phyloP scores from a whole-genome alignment of 2,888 invertebrate genomes.

The Acleris cristana region DNA sequence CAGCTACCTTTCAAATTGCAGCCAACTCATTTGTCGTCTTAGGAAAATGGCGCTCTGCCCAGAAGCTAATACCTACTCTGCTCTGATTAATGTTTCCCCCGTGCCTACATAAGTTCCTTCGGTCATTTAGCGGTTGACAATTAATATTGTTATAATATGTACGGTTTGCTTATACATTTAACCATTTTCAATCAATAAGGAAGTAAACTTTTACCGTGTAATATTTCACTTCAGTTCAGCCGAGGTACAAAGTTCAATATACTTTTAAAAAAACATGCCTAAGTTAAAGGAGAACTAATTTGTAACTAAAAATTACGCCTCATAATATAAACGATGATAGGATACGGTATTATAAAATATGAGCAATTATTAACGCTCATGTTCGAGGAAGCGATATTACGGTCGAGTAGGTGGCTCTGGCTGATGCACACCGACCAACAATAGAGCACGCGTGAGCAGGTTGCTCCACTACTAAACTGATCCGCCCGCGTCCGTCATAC shows the following conservation, averaged over 20 bases:
- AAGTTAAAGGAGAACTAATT: too few species aligned
- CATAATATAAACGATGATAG: neutral
- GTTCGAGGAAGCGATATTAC: constrained; percentile 2
- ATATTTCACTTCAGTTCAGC: too few species aligned
- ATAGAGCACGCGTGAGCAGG: constrained; percentile 15
- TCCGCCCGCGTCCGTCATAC: constrained; percentile 13
- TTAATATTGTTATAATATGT: neutral
- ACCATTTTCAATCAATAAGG: neutral
- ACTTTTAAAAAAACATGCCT: too few species aligned
- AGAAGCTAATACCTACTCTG: constrained; percentile 35
- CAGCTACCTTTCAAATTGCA: constrained; percentile 10
- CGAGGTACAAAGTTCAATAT: too few species aligned
- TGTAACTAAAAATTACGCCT: too few species aligned
- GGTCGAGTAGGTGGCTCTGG: constrained; percentile 13
- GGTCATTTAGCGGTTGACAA: constrained; percentile 13
- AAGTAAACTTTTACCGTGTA: too few species aligned
- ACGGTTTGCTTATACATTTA: neutral
- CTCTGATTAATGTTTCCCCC: constrained; percentile 24
- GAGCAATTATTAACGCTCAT: constrained; percentile 6
- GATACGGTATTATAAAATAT: neutral
- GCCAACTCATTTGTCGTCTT: constrained; percentile 26
- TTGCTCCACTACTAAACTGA: constrained; percentile 19
- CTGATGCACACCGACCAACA: constrained; percentile 20
- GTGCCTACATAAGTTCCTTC: neutral
- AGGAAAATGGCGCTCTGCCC: constrained; percentile 11